Evolutionary conservation across 1,140 invertebrate species (phyloP).

Genomic region (Aphelenchoides besseyi): DNA sequence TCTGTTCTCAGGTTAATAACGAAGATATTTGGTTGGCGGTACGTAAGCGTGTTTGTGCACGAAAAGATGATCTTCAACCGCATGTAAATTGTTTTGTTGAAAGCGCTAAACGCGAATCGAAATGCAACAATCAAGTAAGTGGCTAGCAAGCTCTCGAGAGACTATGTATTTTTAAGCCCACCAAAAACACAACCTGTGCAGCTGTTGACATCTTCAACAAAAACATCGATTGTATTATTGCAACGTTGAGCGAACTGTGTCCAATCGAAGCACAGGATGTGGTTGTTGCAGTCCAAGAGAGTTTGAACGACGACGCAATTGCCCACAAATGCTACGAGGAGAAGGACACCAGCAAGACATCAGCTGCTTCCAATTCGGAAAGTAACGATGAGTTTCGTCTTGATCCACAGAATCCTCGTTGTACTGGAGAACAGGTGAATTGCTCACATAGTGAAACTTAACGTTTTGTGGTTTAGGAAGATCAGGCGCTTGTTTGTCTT

Average conservation of each 20-base stretch:
- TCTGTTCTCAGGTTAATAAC: slow-evolving; percentile 16
- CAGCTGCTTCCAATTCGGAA: not conserved
- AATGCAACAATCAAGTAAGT: slow-evolving; percentile 16
- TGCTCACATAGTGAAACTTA: not conserved
- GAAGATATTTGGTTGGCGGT: slow-evolving; percentile 30
- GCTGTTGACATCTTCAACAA: slow-evolving; percentile 56
- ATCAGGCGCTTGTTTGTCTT: slow-evolving; percentile 54
- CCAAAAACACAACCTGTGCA: slow-evolving; percentile 42
- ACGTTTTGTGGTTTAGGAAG: slow-evolving; percentile 44
- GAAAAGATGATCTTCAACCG: slow-evolving; percentile 22
- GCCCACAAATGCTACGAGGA: slow-evolving; percentile 49
- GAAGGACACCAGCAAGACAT: slow-evolving; percentile 25
- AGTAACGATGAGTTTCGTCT: slow-evolving; percentile 42
- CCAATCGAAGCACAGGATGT: slow-evolving; percentile 56
- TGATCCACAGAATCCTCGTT: slow-evolving; percentile 40
- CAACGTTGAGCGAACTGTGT: slow-evolving; percentile 52
- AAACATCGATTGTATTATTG: slow-evolving; percentile 54
- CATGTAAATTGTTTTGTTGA: slow-evolving; percentile 29
- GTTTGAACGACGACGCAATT: slow-evolving; percentile 57
- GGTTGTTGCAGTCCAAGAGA: slow-evolving; percentile 52
- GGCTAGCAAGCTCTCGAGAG: slow-evolving; percentile 22
- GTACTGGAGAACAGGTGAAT: slow-evolving; percentile 53
- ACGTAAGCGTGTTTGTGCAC: slow-evolving; percentile 19
- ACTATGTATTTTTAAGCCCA: slow-evolving; percentile 31
- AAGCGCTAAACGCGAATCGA: not conserved